Conservation (phyloP, 2,888 invertebrate genomes). For the Epirrhoe tristata region DNA sequence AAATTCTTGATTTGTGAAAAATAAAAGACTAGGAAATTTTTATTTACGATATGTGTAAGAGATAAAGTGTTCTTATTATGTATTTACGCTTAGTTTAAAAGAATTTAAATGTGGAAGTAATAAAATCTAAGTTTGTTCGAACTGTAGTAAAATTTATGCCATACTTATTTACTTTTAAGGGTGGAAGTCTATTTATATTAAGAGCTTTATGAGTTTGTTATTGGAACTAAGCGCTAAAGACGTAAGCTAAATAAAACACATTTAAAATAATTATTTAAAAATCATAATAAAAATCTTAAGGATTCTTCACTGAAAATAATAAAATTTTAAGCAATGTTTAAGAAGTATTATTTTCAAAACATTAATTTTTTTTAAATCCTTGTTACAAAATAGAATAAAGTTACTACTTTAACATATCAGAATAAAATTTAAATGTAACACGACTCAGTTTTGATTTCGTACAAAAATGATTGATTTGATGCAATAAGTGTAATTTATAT, state of each 20-base stretch:
- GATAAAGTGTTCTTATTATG: conserved; percentile 83
- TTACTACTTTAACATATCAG: conserved; percentile 36
- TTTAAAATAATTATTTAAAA: not conserved
- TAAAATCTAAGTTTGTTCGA: not conserved
- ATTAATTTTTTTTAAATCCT: not conserved
- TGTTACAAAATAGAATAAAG: conserved; percentile 22
- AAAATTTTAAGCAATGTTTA: not conserved
- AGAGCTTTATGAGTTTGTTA: not conserved
- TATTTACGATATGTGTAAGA: conserved; percentile 66
- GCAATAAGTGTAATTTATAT: not conserved
- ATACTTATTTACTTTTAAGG: not conserved
- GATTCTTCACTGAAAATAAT: not conserved
- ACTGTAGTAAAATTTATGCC: not conserved
- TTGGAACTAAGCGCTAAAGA: not conserved
- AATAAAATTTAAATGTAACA: conserved; percentile 31
- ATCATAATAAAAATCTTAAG: not conserved
- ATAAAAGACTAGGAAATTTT: conserved; percentile 51
- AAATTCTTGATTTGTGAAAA: conserved; percentile 40
- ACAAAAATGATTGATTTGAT: not conserved
- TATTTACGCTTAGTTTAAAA: conserved; percentile 57
- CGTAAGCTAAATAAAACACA: not conserved
- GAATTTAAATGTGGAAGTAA: conserved; percentile 21
- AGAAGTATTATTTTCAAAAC: not conserved
- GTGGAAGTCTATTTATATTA: not conserved
- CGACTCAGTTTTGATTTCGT: conserved; percentile 5